phyloP scores from a whole-genome alignment of 1,140 invertebrate species.

The Cataglyphis hispanica region DNA sequence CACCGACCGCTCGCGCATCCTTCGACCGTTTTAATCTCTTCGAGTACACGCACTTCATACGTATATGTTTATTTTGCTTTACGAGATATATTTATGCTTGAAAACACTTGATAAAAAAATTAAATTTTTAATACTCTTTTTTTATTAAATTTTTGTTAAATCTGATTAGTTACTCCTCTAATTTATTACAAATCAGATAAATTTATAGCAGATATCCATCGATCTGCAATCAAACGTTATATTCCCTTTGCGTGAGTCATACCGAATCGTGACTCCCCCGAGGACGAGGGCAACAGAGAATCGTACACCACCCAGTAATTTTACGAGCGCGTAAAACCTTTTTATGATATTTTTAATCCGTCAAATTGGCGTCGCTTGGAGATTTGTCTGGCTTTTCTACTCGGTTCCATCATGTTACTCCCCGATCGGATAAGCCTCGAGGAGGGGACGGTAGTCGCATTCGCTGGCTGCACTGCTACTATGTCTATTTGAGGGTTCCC shows the following conservation, averaged over 20 bases:
- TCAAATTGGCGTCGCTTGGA: slow-evolving; percentile 48
- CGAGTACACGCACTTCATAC: background rate
- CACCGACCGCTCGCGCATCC: slow-evolving; percentile 26
- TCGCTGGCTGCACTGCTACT: background rate
- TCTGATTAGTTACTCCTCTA: background rate
- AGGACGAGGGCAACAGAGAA: background rate
- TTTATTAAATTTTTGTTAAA: background rate
- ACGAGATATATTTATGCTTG: background rate
- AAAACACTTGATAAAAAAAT: background rate
- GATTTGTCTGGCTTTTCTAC: slow-evolving; percentile 4
- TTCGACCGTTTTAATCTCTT: slow-evolving; percentile 46
- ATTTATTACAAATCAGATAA: slow-evolving; percentile 5
- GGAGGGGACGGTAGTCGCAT: background rate
- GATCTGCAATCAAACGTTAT: background rate
- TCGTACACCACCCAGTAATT: slow-evolving; percentile 60
- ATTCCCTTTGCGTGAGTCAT: background rate
- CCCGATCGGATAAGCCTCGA: background rate
- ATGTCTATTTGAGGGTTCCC: slow-evolving; percentile 19
- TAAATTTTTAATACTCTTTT: background rate
- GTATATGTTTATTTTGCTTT: background rate
- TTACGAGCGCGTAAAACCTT: slow-evolving; percentile 67
- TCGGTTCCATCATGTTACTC: background rate
- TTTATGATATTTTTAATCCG: slow-evolving; percentile 79
- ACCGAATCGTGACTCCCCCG: background rate
- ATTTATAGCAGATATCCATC: slow-evolving; percentile 27